A percentile compares a stretch with the other conserved stretches of the same genome.
Conservation (phyloP, 2,797 vertebrate genomes). For the Molossus molossus region DNA sequence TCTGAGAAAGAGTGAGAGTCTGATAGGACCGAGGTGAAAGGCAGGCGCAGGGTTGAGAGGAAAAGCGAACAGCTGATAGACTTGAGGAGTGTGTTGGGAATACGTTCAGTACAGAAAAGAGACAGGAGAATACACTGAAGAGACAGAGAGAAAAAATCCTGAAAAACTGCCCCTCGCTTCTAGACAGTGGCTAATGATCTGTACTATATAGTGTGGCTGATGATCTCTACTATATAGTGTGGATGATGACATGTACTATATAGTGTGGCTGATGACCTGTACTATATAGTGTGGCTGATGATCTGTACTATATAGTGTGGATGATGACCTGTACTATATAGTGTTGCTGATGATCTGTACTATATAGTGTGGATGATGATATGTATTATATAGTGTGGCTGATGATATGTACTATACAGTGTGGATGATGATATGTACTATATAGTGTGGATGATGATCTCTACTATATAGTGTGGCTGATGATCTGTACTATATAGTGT, state of each 20-base stretch:
- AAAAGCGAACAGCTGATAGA: background rate
- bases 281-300: background rate
- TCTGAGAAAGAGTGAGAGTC: background rate
- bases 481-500: too few species aligned
- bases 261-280: background rate
- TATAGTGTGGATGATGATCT: background rate
- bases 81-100: background rate
- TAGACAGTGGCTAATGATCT: background rate
- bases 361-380: background rate
- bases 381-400: background rate
- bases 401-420: background rate
- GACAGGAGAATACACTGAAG: background rate
- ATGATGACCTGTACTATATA: background rate
- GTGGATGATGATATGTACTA: background rate
- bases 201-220: background rate
- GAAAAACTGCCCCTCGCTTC: background rate
- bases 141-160: too few species aligned
- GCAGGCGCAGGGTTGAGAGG: too few species aligned
- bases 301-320: background rate
- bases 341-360: background rate
- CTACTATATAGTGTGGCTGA: background rate
- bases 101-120: background rate
- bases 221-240: too few species aligned
- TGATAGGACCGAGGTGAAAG: background rate
- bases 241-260: background rate